These are phyloP conservation scores for Diachasma alloeum DNA, from an alignment of 1,140 invertebrate genomes.

Conservation along the genomic window DNA sequence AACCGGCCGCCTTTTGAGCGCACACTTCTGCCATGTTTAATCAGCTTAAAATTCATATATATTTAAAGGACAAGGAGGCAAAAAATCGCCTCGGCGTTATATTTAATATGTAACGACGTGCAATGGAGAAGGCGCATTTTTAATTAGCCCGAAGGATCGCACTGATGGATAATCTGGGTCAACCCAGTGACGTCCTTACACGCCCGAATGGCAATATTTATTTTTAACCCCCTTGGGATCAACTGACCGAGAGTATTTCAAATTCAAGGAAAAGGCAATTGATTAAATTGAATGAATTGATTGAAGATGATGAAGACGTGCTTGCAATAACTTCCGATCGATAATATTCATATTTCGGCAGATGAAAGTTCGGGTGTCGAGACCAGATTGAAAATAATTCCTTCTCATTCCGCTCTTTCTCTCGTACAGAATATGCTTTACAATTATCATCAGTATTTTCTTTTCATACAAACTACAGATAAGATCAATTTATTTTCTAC, in stretches of 20 bases:
- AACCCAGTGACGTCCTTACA: conserved; percentile 40
- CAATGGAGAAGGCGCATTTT: conserved; percentile 31
- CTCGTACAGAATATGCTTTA: too few species aligned
- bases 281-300: too few species aligned
- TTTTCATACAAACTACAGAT: too few species aligned
- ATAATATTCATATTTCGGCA: neutral
- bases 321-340: neutral
- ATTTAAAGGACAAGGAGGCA: neutral
- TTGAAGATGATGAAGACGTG: neutral
- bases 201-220: conserved; percentile 40
- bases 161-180: conserved; percentile 44
- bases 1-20: neutral
- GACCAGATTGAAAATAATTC: too few species aligned
- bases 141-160: conserved; percentile 42
- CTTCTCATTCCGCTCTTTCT: too few species aligned
- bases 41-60: neutral
- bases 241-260: neutral
- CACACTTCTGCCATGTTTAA: neutral
- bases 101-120: conserved; percentile 15
- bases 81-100: conserved; percentile 19
- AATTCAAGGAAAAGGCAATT: conserved; percentile 10
- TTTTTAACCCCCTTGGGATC: conserved; percentile 32
- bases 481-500: too few species aligned
- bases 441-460: too few species aligned
- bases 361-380: too few species aligned